Evolutionary conservation across 2,888 invertebrate species (phyloP), one percentile per base, ranked within the genome.

Genomic region (Mesorhabditis spiculigera): DNA sequence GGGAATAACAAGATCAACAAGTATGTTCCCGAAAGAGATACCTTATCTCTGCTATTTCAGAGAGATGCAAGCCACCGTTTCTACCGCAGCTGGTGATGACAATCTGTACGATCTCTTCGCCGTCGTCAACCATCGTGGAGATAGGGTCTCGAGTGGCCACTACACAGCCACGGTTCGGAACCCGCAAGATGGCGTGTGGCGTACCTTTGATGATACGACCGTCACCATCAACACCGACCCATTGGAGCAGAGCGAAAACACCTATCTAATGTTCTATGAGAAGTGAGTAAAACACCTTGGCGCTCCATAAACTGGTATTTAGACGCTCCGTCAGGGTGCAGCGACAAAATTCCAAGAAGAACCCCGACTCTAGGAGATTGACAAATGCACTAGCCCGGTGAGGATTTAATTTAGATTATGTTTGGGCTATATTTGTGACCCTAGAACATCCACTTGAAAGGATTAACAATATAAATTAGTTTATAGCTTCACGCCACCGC

Each of bases 281-380:
- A 50, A n/a, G 58, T 50, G 3, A 50, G 58, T 50, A n/a, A 3
- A 50, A 50, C n/a, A 50, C n/a, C 58, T 50, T 50, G 58, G n/a
- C 1, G n/a, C 58, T 50, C 8, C 58, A 50, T 13, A 50, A 50
- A 50, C 58, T 50, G 58, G n/a, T 50, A 13, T 50, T n/a, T n/a
- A 50, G 58, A 50, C 58, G 58, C 8, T 50, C 58, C n/a, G 8
- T 10, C n/a, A 10, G 58, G 3, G 58, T n/a, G 10, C 10, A 50
- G 58, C 58, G 58, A 13, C 58, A 50, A 50, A 50, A 50, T n/a
- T 50, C 58, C 58, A 50, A 50, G 58, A 50, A 50, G n/a, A n/a
- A 10, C 10, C n/a, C 58, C 8, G 58, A 50, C 8, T 10, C 10
- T 10, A 10, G 58, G n/a, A 50, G n/a, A 3, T 50, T 50, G 58